A percentile compares a stretch with the other conserved stretches of the same genome.
phyloP scores from a whole-genome alignment of 2,888 invertebrate species.

The Pimpla rufipes region DNA sequence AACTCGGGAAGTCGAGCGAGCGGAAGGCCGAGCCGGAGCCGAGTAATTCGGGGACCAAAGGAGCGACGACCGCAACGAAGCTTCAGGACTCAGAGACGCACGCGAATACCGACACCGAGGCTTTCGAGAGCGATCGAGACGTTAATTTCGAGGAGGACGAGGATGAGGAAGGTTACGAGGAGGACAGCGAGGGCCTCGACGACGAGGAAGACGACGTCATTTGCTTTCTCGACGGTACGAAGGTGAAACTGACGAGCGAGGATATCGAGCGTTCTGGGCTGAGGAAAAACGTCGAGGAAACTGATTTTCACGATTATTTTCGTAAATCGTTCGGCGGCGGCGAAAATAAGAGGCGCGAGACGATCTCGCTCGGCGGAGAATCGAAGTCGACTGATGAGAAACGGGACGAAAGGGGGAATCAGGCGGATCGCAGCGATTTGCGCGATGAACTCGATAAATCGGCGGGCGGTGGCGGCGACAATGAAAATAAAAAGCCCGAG shows the following conservation, averaged over 20 bases:
- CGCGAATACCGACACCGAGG: conserved; percentile 28
- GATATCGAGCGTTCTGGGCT: conserved; percentile 61
- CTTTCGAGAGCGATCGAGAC: conserved; percentile 69
- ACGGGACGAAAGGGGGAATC: not conserved
- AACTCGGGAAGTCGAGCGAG: conserved; percentile 32
- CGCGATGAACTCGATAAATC: not conserved
- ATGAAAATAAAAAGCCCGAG: not conserved
- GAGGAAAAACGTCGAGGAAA: not conserved
- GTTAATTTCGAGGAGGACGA: conserved; percentile 46
- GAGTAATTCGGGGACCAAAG: not conserved
- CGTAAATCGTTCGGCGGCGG: not conserved
- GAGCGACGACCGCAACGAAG: not conserved
- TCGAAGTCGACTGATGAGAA: not conserved
- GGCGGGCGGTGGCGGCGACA: not conserved
- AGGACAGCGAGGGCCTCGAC: conserved; percentile 54
- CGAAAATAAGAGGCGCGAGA: not conserved
- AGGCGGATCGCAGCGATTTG: too few species aligned
- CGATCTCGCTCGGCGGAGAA: not conserved
- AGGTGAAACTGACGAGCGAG: conserved; percentile 58
- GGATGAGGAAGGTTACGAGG: conserved; percentile 62
- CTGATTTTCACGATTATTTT: not conserved
- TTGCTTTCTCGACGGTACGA: conserved; percentile 68
- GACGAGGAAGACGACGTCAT: conserved; percentile 63
- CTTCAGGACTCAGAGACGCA: not conserved
- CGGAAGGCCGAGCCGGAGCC: not conserved